Evolutionary conservation across 2,113 vertebrate genomes (phyloP), one percentile per base, ranked within the genome.

Genomic region (Dipodomys merriami): DNA sequence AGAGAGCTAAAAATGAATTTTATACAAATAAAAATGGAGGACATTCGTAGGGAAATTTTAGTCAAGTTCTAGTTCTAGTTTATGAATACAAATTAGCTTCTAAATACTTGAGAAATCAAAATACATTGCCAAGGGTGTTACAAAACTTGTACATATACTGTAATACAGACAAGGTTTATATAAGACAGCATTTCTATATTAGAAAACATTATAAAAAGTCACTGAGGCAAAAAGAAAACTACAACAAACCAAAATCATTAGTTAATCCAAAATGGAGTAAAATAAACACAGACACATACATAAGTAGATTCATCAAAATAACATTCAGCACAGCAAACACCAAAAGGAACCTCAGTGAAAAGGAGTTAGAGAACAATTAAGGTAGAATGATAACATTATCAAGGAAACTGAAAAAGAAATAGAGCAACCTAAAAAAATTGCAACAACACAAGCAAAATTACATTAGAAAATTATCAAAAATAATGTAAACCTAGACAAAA

Each of bases 1-100:
- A 86, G 82, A 65, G 18, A 94, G 44, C 18, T 72, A 29, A 71
- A 86, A 90, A 84, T 87, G 60, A 92, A 91, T 64, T 91, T 72
- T 49, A 2, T 30, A 82, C 25, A 85, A 94, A 72, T 44, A 46
- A 85, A 91, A 95, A 88, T 71, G 18, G 62, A 86, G 27, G 16
- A n/a, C 29, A 44, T 7, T 9, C 49, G 73, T 35, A 44, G 20
- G 4, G 5, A 84, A 88, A 89, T 69, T 74, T 84, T 78, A 89
- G 65, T 83, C 22, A 68, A 76, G 82, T 33, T 88, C 74, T 77
- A 77, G 49, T 79, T 90, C 19, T 82, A 19, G 33, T 83, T 94
- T 89, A 71, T 73, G 79, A 80, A 89, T 68, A 74, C 60, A 73
- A 53, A 62, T 62, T 62, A 85, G 76, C 20, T 35, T 94, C 92